A percentile compares a stretch with the other conserved stretches of the same genome.
These are phyloP conservation scores for Anthopleura xanthogrammica DNA, from an alignment of 92 coral and sea anemone genomes.

Conservation along the genomic window DNA sequence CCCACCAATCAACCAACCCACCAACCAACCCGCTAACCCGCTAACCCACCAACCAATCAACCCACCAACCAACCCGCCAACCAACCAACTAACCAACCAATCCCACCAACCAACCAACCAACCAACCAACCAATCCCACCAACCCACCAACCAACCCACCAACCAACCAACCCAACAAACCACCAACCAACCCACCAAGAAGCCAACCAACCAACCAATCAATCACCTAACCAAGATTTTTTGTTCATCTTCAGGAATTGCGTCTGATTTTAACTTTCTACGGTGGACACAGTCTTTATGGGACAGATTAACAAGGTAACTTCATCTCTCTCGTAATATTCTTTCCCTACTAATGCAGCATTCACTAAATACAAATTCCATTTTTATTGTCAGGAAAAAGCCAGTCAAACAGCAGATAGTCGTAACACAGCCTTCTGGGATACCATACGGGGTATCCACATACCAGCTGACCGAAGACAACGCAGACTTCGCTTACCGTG, in stretches of 20 bases:
- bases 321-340: not conserved
- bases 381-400: slow-evolving; percentile 52
- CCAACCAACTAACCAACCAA: not conserved
- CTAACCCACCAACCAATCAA: not conserved
- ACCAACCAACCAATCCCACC: too few relatives aligned
- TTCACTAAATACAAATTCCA: not conserved
- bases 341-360: too few relatives aligned
- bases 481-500: slow-evolving; percentile 95
- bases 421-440: slow-evolving; percentile 72
- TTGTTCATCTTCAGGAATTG: slow-evolving; percentile 60
- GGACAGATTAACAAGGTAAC: slow-evolving; percentile 86
- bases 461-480: slow-evolving; percentile 97
- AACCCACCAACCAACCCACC: too few relatives aligned
- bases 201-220: not conserved
- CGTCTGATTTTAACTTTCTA: slow-evolving; percentile 84
- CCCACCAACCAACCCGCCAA: too few relatives aligned
- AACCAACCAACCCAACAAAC: too few relatives aligned
- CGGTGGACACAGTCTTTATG: slow-evolving; percentile 95
- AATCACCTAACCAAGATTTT: not conserved
- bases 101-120: too few relatives aligned
- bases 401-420: slow-evolving; percentile 82
- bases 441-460: slow-evolving; percentile 89
- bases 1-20: not conserved
- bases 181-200: too few relatives aligned
- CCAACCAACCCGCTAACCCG: not conserved